These are phyloP conservation scores for Lomographa bimaculata DNA, from an alignment of 2,888 invertebrate genomes.

Conservation along the genomic window DNA sequence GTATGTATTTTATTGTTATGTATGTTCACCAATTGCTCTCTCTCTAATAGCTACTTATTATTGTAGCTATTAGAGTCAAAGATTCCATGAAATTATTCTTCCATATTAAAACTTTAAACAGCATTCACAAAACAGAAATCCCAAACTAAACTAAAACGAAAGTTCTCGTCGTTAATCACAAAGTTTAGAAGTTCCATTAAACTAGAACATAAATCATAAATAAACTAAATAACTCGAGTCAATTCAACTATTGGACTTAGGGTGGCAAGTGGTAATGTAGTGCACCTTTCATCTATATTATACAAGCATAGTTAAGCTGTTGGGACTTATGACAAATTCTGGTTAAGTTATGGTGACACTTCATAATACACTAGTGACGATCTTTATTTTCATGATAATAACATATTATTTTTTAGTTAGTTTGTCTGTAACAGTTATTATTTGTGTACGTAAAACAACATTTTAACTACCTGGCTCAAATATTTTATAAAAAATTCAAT, in stretches of 20 bases:
- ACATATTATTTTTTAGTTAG: too few species aligned
- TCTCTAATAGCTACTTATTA: too few species aligned
- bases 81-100: too few species aligned
- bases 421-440: too few species aligned
- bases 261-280: slow-evolving; percentile 5
- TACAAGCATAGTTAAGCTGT: background rate
- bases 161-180: slow-evolving; percentile 21
- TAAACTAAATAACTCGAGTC: slow-evolving; percentile 19
- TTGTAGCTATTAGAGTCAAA: too few species aligned
- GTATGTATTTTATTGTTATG: too few species aligned
- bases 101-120: background rate
- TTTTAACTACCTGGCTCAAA: too few species aligned
- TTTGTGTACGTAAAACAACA: too few species aligned
- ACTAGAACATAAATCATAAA: slow-evolving; percentile 25
- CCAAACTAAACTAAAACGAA: slow-evolving; percentile 1
- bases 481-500: too few species aligned
- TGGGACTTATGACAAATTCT: background rate
- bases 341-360: background rate
- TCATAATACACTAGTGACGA: too few species aligned
- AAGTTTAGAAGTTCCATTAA: slow-evolving; percentile 18
- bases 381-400: too few species aligned
- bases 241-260: slow-evolving; percentile 10
- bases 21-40: too few species aligned
- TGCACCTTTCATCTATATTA: slow-evolving; percentile 7
- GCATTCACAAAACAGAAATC: slow-evolving; percentile 2